Evolutionary conservation across 2,888 invertebrate genomes (phyloP).

Genomic region (Brachyptera risi): DNA sequence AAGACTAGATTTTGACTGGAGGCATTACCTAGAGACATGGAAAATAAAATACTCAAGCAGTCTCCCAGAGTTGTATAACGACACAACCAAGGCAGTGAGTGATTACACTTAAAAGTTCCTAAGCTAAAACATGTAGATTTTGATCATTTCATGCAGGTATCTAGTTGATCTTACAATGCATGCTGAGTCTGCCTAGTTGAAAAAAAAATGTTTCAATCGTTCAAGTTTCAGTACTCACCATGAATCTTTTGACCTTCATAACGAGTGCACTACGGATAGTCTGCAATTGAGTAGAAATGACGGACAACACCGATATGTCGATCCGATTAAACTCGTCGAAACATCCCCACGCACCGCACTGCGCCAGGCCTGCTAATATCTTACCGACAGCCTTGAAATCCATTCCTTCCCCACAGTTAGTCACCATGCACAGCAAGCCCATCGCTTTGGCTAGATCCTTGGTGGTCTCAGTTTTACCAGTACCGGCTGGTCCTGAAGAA

Average conservation of each 20-base stretch:
- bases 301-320: conserved; percentile 86
- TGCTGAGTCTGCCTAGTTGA: too few relatives aligned
- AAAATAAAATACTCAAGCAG: too few relatives aligned
- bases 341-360: conserved; percentile 94
- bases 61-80: too few relatives aligned
- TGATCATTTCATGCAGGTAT: too few relatives aligned
- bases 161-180: too few relatives aligned
- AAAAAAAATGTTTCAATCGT: too few relatives aligned
- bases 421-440: conserved; percentile 76
- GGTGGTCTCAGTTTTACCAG: conserved; percentile 88
- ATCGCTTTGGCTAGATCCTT: conserved; percentile 90
- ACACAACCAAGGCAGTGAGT: too few relatives aligned
- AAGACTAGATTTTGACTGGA: background rate
- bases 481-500: conserved; percentile 63
- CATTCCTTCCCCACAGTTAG: conserved; percentile 93
- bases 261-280: conserved; percentile 81
- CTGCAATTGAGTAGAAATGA: conserved; percentile 88
- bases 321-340: conserved; percentile 95
- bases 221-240: conserved; percentile 51
- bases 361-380: conserved; percentile 71
- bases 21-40: background rate
- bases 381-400: conserved; percentile 73
- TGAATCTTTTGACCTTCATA: conserved; percentile 67
- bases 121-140: too few relatives aligned
- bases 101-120: too few relatives aligned